A percentile compares a stretch with the other conserved stretches of the same genome.
Evolutionary conservation across 2,797 vertebrate genomes (phyloP).

Genomic region (Limnodromus scolopaceus): DNA sequence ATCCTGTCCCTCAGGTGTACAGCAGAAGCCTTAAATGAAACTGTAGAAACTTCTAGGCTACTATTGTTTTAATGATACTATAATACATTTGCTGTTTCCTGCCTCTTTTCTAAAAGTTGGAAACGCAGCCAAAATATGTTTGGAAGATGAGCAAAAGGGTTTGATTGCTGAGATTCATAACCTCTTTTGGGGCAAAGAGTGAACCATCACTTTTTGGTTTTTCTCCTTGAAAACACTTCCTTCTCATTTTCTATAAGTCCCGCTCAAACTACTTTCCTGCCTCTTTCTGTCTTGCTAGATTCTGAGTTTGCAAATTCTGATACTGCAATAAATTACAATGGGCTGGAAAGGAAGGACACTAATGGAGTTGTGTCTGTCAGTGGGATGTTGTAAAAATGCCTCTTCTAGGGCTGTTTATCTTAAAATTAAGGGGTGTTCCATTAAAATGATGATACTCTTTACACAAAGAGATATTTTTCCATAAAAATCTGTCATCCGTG

Average conservation of each 20-base stretch:
- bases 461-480: background rate
- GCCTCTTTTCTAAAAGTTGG: background rate
- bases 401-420: background rate
- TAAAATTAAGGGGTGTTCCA: background rate
- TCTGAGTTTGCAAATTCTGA: background rate
- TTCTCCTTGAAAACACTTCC: background rate
- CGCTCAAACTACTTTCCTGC: background rate
- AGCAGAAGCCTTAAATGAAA: background rate
- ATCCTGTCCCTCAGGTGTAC: background rate
- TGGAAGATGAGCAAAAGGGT: conserved; percentile 3
- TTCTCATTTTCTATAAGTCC: background rate
- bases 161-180: background rate
- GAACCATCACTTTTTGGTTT: background rate
- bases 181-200: background rate
- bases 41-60: background rate
- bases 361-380: background rate
- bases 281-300: background rate
- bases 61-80: background rate
- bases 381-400: background rate
- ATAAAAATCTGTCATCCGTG: background rate
- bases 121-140: background rate
- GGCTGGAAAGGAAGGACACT: background rate
- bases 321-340: background rate
- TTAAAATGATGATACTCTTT: background rate
- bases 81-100: conserved; percentile 17